phyloP scores from a whole-genome alignment of 2,113 vertebrate species.

The Scytalopus superciliaris region DNA sequence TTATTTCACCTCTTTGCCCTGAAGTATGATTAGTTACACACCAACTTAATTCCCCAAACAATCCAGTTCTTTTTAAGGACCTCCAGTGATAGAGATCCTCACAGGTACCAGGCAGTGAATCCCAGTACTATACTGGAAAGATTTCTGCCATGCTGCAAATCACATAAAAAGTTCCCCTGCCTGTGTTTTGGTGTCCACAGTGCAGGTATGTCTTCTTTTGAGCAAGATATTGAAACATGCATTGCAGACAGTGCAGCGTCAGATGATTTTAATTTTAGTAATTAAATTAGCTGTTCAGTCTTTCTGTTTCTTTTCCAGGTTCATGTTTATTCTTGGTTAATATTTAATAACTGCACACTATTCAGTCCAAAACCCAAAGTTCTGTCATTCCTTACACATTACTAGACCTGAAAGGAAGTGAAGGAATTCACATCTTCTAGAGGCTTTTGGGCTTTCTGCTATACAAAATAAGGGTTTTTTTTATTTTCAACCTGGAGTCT shows the following conservation, averaged over 20 bases:
- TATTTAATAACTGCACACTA: not conserved
- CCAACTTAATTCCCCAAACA: not conserved
- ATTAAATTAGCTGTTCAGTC: not conserved
- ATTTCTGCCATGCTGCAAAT: not conserved
- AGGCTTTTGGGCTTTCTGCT: rapidly evolving
- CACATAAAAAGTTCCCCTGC: not conserved
- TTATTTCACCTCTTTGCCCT: slow-evolving; percentile 3
- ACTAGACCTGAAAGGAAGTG: not conserved
- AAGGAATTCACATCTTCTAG: not conserved
- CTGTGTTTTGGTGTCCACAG: not conserved
- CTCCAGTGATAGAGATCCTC: not conserved
- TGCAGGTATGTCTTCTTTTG: not conserved
- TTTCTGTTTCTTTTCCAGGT: not conserved
- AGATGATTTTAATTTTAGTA: not conserved
- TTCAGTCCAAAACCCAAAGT: not conserved
- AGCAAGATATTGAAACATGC: not conserved
- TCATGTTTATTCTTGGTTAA: not conserved
- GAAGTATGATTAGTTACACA: not conserved
- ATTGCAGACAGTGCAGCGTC: not conserved
- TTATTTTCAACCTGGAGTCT: not conserved
- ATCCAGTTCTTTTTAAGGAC: not conserved
- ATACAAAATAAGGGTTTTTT: not conserved
- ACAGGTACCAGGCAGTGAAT: not conserved
- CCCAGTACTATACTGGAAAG: not conserved
- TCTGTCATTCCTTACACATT: not conserved